Evolutionary conservation across 2,797 vertebrate genomes (phyloP), one percentile per base, ranked within the genome.

Genomic region (Mus caroli): DNA sequence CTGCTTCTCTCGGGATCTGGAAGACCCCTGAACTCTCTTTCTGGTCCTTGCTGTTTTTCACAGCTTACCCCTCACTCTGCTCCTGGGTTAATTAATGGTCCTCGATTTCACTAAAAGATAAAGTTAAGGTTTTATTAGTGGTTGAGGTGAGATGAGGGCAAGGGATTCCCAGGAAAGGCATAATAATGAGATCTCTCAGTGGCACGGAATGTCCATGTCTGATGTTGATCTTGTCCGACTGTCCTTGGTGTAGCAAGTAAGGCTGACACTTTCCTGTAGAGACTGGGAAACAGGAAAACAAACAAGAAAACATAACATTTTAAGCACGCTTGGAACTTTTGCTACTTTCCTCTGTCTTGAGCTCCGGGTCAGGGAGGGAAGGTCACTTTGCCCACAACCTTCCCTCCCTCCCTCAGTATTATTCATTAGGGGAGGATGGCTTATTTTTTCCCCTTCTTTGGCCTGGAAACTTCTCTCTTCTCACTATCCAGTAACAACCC

Each of bases 401-500:
- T 77, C 83, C 58, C 77, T 77, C 83, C 19, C 92, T 88, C 90
- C 69, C 40, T 84, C 88, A 78, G 91, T 40, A 86, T 98, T 98
- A 97, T 98, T 98, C 97, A 77, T 88, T 97, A 97, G 97, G 96
- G 97, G 96, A 98, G 96, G 90, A 94, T 37, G n/a, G n/a, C n/a
- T n/a, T 69, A 69, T 97, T 98, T 97, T 97, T 46, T 46, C 46
- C 46, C 94, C 84, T 95, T 43, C 79, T 75, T 98, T 98, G 98
- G 98, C 98, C 95, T 96, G 98, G 96, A 98, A 98, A 97, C 97
- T 97, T 96, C 92, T 98, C 98, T 98, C 96, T 97, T 98, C 96
- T 98, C 97, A 96, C 95, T 98, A 98, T 98, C 98, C 98, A 98
- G 98, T 98, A 98, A 98, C 98, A 98, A 92, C 98, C 98, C 98